Evolutionary conservation across 2,113 vertebrate species (phyloP), one percentile per base, ranked within the genome.

Genomic region (Salminus brasiliensis): DNA sequence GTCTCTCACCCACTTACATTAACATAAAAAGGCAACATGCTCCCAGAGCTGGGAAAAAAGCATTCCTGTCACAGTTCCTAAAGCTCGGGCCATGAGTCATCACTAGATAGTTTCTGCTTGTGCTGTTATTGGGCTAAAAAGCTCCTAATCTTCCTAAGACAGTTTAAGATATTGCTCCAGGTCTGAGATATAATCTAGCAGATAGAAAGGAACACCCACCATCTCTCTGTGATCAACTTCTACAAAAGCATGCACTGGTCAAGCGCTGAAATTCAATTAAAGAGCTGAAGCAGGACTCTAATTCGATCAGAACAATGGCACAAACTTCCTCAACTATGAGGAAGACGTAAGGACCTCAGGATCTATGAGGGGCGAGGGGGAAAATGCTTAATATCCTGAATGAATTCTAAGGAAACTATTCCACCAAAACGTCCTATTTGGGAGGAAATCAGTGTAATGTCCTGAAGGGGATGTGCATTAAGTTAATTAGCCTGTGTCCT

Each of bases 401-500:
- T 65, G 81, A 70, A 73, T 77, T 73, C 76, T 80, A 73, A 23
- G 36, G 60, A 69, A 43, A 30, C 25, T 23, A 43, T 69, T 72
- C 74, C 21, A 49, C 53, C 27, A 76, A 76, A 66, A 11, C 5
- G 5, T 72, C 36, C 39, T 55, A 49, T 79, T 65, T 72, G 47
- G 69, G 59, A 79, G 69, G 60, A 72, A 79, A 72, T 72, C 69
- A 41, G 45, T 73, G 32, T 30, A 65, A 65, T 72, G 63, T 72
- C 65, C 68, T 39, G 45, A 41, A 77, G 68, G 57, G 43, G 36
- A 52, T 55, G 70, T 72, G 69, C 69, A 73, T 79, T 79, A 72
- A 65, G 78, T 27, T 79, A 79, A 79, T 79, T 79, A 79, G 45
- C 10, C 59, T 34, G 60, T 66, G 59, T 79, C 25, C 59, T 72